phyloP scores from a whole-genome alignment of 2,113 vertebrate genomes.

The Dicrurus megarhynchus region DNA sequence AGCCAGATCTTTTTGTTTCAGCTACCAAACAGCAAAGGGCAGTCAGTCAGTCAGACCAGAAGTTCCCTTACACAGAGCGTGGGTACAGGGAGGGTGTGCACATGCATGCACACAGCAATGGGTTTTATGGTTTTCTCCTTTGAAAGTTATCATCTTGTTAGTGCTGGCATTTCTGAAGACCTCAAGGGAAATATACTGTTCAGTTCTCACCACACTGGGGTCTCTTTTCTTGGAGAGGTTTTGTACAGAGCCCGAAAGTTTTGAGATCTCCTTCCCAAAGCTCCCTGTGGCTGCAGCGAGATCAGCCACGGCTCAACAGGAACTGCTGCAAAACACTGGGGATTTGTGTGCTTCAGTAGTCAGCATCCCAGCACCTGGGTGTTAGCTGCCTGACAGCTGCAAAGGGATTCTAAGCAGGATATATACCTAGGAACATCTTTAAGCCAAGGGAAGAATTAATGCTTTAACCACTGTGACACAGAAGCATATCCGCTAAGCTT shows the following conservation, averaged over 20 bases:
- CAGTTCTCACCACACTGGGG: neutral
- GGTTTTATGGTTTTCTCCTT: neutral
- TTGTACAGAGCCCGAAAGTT: neutral
- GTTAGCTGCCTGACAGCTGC: neutral
- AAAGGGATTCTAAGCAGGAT: neutral
- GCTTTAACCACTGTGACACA: neutral
- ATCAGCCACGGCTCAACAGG: neutral
- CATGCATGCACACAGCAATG: fast-evolving
- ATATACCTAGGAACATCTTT: neutral
- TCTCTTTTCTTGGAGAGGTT: neutral
- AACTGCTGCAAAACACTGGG: neutral
- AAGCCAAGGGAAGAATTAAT: neutral
- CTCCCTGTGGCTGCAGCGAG: neutral
- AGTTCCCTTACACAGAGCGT: neutral
- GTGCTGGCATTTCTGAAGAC: neutral
- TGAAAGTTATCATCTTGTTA: neutral
- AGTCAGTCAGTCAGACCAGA: neutral
- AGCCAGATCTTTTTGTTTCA: neutral
- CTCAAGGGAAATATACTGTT: neutral
- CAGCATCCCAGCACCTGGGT: neutral
- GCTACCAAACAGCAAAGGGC: neutral
- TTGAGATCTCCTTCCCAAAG: neutral
- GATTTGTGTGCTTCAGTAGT: neutral
- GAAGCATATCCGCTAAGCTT: neutral
- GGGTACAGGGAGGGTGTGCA: fast-evolving